Base-by-base conservation (phyloP, 2,888 invertebrate genomes). In the Thecocarcelia acutangulata region DNA sequence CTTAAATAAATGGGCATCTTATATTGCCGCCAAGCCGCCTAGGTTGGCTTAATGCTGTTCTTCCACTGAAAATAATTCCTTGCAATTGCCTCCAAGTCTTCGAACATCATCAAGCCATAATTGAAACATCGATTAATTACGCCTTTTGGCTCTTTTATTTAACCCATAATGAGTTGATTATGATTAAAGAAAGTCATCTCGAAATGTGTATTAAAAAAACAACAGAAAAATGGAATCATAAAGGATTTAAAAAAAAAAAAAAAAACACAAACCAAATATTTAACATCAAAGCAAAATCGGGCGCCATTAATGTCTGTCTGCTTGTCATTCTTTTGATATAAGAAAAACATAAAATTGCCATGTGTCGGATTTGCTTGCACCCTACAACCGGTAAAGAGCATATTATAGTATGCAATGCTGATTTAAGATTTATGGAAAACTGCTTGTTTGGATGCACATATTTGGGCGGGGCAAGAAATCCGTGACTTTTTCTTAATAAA, bases 51-150 rank as follows among this genome's bases (percentile, higher is more conserved):
- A 9, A 17, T 11, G 15, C n/a, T 40, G 13, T 11, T 50, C 50
- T 6, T 50, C 3, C 5, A 15, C 5, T 46, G 17, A 46, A 15
- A 46, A 46, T 17, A 9, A 46, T 12, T 37, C 24, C 42, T 5
- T 15, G n/a, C 1, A 42, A 37, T 5, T 1, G 50, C 56, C 50
- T 44, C 21, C 15, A 54, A n/a, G 33, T 56, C 58, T 12, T 42
- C 8, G 3, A 52, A 19, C 37, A 63, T 77, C 48, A 68, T 77
- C 48, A 68, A 61, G 13, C 64, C 61, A 64, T 77, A 77, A 83
- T 80, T 83, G 77, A 83, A 74, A 74, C 87, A 87, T 88, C 88
- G 87, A 87, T 88, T 87, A 87, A 88, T 87, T 86, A 87, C 88
- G 86, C 88, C 88, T 88, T 87, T 88, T 87, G 87, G 88, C 88